Conservation (phyloP, 2,113 vertebrate species). For the Leucoraja erinaceus region DNA sequence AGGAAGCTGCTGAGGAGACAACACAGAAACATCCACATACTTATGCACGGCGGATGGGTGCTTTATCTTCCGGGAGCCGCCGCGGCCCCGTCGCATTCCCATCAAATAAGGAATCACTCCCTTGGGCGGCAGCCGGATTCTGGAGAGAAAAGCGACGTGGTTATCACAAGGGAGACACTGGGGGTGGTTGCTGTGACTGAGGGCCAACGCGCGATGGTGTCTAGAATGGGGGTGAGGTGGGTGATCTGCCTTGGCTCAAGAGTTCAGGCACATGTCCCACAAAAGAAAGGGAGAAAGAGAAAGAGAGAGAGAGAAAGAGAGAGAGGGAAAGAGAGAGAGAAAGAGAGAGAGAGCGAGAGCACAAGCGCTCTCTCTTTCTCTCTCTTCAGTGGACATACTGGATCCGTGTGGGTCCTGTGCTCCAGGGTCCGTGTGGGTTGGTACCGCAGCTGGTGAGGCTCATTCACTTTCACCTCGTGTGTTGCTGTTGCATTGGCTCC, state of each 20-base stretch:
- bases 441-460: background rate
- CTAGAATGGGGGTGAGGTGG: too few species aligned
- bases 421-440: background rate
- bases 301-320: too few species aligned
- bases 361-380: too few species aligned
- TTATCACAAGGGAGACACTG: background rate
- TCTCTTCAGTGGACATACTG: background rate
- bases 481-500: background rate
- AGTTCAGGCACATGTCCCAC: too few species aligned
- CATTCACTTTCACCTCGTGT: background rate
- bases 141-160: conserved; percentile 42
- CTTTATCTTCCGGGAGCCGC: conserved; percentile 54
- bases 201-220: too few species aligned
- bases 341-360: too few species aligned
- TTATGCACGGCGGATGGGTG: conserved; percentile 54
- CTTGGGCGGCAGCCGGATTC: conserved; percentile 52
- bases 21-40: conserved; percentile 51
- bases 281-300: too few species aligned
- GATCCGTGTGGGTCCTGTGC: too few species aligned
- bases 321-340: too few species aligned
- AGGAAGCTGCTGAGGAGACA: background rate
- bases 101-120: conserved; percentile 51
- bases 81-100: conserved; percentile 46
- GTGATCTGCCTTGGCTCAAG: too few species aligned
- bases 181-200: too few species aligned